Evolutionary conservation across 2,797 vertebrate species (phyloP).

Genomic region (Micrastur ruficollis): DNA sequence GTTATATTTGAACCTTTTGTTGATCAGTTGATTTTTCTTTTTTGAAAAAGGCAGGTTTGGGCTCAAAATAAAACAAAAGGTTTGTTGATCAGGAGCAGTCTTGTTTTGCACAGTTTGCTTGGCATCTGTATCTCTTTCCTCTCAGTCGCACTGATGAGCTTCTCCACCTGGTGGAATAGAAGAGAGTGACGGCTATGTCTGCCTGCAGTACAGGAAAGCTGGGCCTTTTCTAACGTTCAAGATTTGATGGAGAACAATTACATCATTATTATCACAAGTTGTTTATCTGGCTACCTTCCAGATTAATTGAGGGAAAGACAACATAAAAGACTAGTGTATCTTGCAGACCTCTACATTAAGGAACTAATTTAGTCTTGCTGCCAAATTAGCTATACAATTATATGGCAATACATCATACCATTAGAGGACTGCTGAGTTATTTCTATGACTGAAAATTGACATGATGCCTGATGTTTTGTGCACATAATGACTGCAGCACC

Average conservation of each 20-base stretch:
- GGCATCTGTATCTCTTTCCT: background rate
- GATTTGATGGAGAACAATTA: background rate
- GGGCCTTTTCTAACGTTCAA: background rate
- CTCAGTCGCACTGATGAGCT: background rate
- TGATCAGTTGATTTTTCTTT: background rate
- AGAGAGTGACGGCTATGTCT: background rate
- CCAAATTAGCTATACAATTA: background rate
- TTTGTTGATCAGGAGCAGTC: background rate
- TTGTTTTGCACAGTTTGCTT: background rate
- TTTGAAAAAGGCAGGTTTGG: background rate
- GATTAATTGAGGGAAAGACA: background rate
- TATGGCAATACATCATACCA: background rate
- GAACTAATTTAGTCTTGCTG: background rate
- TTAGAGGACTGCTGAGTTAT: background rate
- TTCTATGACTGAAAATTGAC: background rate
- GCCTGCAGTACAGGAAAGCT: background rate
- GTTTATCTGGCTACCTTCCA: background rate
- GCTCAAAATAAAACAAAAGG: background rate
- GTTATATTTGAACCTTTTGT: background rate
- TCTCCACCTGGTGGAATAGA: background rate
- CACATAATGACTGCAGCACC: background rate
- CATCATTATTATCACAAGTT: background rate
- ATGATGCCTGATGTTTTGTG: background rate
- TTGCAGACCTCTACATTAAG: background rate
- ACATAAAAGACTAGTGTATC: background rate